Base-by-base conservation (phyloP, 2,888 invertebrate species). In the Himalopsyche japonica region DNA sequence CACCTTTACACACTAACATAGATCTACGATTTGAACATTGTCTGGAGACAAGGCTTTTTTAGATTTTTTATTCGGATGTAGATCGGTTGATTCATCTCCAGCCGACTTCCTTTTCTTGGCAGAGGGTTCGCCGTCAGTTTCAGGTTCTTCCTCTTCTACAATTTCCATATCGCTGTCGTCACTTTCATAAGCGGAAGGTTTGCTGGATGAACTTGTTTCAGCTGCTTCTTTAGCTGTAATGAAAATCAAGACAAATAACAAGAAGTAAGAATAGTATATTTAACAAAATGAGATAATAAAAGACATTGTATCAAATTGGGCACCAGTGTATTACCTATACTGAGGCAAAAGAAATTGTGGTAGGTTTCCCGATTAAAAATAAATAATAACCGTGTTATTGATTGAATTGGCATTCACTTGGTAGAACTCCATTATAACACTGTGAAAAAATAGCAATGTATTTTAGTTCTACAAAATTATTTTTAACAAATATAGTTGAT, bases 131-230 rank as follows among this genome's bases (percentile, higher is more conserved):
- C 43, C 76, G 20, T 84, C 83, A 7, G 32, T 79, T 49, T 15
- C 70, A 32, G 43, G 34, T 6, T 86, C 87, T 82, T 86, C 85
- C 30, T 87, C 85, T 34, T 85, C 86, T 18, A 92, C 89, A 7
- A 93, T 92, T 87, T 92, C 92, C 91, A 92, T 91, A 84, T 92
- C 92, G 87, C 92, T 92, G 86, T 92, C 92, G 80, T 91, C 91
- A 80, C 84, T 86, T 49, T 86, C 84, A 12, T 81, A 77, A 43
- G 48, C 76, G 12, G 79, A 24, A 43, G 81, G 20, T 24, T 34
- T 77, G 27, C 57, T 85, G 20, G 81, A 81, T 43, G 92, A 92
- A 0, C 92, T 91, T 0, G 92, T 91, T 85, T 91, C 90, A 0
- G 92, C 91, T 1, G 89, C 87, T 12, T 92, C 90, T 64, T 91